phyloP scores from a whole-genome alignment of 2,888 invertebrate species.

The Hybos culiciformis region DNA sequence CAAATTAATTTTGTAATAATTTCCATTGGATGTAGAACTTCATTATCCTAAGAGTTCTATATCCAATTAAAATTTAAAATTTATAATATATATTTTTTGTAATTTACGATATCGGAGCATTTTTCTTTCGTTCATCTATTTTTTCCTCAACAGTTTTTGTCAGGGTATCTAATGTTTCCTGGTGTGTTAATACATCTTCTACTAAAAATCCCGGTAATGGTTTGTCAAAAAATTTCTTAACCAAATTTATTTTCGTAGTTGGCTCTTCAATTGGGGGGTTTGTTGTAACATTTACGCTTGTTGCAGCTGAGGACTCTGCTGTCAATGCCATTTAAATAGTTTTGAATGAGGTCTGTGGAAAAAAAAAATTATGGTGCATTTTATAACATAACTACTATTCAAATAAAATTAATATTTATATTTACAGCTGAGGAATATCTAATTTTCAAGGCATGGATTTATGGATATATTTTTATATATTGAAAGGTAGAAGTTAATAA shows the following conservation, averaged over 20 bases:
- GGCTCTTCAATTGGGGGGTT: too few relatives aligned
- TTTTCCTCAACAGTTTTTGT: neutral
- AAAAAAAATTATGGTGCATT: neutral
- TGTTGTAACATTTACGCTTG: too few relatives aligned
- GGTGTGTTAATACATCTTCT: neutral
- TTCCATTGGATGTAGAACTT: neutral
- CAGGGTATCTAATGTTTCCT: neutral
- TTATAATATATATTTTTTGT: neutral
- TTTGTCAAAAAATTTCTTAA: neutral
- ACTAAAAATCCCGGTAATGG: neutral
- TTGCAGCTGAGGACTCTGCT: too few relatives aligned
- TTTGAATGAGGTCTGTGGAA: neutral
- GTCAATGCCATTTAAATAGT: neutral
- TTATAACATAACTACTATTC: too few relatives aligned
- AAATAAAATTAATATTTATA: too few relatives aligned
- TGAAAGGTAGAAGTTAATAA: too few relatives aligned
- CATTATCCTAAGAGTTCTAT: neutral
- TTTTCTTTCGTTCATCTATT: neutral
- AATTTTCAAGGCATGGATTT: too few relatives aligned
- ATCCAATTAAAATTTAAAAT: neutral
- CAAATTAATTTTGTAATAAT: neutral
- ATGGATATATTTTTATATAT: too few relatives aligned
- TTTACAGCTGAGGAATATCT: too few relatives aligned
- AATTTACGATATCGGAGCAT: neutral
- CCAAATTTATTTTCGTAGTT: neutral